phyloP scores from a whole-genome alignment of 2,113 vertebrate species.

The Indicator indicator region DNA sequence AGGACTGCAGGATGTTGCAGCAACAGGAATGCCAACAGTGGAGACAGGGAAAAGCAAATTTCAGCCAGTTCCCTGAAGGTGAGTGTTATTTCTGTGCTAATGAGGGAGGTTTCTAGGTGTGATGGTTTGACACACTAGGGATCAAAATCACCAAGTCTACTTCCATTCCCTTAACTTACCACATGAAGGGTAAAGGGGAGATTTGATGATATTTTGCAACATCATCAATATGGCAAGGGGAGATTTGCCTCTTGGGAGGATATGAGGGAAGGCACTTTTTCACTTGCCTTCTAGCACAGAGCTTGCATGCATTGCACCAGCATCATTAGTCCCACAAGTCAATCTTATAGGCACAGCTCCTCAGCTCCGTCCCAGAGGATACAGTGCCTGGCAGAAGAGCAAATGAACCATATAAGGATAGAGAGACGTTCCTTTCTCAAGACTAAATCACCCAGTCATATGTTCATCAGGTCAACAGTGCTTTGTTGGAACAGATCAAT shows the following conservation, averaged over 20 bases:
- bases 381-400: neutral
- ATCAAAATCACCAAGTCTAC: neutral
- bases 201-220: neutral
- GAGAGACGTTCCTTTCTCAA: neutral
- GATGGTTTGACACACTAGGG: too few species aligned
- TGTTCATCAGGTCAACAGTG: neutral
- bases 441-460: neutral
- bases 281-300: neutral
- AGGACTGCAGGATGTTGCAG: neutral
- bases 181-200: neutral
- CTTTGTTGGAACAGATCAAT: neutral
- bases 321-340: neutral
- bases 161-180: neutral
- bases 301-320: neutral
- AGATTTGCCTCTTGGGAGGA: neutral
- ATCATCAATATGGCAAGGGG: neutral
- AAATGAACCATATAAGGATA: neutral
- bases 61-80: neutral
- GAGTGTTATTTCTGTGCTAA: neutral
- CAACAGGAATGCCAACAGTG: rapidly evolving
- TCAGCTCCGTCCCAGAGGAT: neutral
- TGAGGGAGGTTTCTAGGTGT: neutral
- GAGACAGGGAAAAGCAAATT: neutral
- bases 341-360: neutral
- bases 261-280: neutral